A percentile compares a stretch with the other conserved stretches of the same genome.
phyloP scores from a whole-genome alignment of 2,113 vertebrate genomes.

The Ovis canadensis region DNA sequence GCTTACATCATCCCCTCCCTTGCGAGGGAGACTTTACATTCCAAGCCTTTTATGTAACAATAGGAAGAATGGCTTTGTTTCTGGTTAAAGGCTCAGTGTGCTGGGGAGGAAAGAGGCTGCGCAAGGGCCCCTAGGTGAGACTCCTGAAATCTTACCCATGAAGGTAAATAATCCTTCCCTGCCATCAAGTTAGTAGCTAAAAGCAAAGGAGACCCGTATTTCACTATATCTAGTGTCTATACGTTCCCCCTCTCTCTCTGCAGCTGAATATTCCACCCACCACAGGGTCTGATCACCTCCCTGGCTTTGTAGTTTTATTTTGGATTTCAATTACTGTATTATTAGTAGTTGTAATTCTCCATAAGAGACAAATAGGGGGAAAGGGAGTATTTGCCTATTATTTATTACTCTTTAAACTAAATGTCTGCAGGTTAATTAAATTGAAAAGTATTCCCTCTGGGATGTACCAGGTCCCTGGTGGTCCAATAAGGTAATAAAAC shows the following conservation, averaged over 20 bases:
- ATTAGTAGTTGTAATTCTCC: constrained; percentile 31
- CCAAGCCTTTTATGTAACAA: constrained; percentile 30
- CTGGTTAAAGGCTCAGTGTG: background rate
- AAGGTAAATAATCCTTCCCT: background rate
- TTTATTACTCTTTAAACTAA: constrained; percentile 58
- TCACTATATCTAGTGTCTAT: accelerated
- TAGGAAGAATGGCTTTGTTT: constrained; percentile 41
- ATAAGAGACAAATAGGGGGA: constrained; percentile 23
- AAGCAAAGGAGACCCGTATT: background rate
- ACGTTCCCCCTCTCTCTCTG: accelerated
- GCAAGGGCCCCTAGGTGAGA: background rate
- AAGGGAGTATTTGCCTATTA: constrained; percentile 38
- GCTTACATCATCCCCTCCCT: constrained; percentile 47
- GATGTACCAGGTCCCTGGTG: constrained; percentile 20
- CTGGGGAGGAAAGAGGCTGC: background rate
- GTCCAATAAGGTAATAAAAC: constrained; percentile 51
- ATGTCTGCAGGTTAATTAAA: constrained; percentile 66
- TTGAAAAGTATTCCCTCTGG: constrained; percentile 51
- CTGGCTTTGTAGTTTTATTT: constrained; percentile 28
- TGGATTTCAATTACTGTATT: constrained; percentile 1
- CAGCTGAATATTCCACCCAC: background rate
- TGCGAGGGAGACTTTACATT: constrained; percentile 6
- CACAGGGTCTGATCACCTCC: background rate
- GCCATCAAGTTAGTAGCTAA: background rate
- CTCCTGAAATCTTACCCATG: background rate